These are phyloP conservation scores for Unio delphinus DNA, from an alignment of 2,888 invertebrate species.

Conservation along the genomic window DNA sequence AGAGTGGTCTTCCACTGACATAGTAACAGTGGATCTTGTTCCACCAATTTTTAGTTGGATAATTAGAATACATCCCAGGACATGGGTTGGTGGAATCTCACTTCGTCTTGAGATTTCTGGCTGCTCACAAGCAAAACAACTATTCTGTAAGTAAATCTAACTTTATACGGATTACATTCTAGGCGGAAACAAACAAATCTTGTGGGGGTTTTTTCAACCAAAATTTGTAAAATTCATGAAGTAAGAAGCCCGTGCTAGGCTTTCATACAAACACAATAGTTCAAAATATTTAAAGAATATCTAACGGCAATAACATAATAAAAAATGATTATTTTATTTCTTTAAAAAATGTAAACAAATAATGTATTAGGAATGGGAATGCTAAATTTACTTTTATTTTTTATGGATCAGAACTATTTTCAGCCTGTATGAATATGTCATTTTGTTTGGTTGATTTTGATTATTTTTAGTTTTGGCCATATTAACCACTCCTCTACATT, in stretches of 20 bases:
- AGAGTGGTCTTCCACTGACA: constrained; percentile 17
- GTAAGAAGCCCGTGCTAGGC: not conserved
- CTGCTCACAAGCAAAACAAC: constrained; percentile 37
- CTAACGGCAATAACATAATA: too few relatives aligned
- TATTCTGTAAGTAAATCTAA: constrained; percentile 39
- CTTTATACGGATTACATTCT: too few relatives aligned
- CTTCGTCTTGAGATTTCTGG: constrained; percentile 48
- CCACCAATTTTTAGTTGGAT: constrained; percentile 30
- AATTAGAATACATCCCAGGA: constrained; percentile 40
- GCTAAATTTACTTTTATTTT: too few relatives aligned
- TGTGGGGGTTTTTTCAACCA: not conserved
- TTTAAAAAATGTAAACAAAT: too few relatives aligned
- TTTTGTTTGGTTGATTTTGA: too few relatives aligned
- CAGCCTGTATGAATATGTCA: too few relatives aligned
- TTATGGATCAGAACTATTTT: too few relatives aligned
- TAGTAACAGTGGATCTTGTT: constrained; percentile 25
- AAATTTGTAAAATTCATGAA: not conserved
- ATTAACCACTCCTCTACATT: not conserved
- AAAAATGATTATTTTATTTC: too few relatives aligned
- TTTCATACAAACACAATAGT: not conserved
- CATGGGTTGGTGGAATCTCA: constrained; percentile 36
- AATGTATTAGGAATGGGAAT: too few relatives aligned
- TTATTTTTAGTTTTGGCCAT: too few relatives aligned
- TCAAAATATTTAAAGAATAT: too few relatives aligned
- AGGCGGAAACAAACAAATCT: too few relatives aligned